Evolutionary conservation across 2,113 vertebrate genomes (phyloP).

Genomic region (Chaenogobius annularis): DNA sequence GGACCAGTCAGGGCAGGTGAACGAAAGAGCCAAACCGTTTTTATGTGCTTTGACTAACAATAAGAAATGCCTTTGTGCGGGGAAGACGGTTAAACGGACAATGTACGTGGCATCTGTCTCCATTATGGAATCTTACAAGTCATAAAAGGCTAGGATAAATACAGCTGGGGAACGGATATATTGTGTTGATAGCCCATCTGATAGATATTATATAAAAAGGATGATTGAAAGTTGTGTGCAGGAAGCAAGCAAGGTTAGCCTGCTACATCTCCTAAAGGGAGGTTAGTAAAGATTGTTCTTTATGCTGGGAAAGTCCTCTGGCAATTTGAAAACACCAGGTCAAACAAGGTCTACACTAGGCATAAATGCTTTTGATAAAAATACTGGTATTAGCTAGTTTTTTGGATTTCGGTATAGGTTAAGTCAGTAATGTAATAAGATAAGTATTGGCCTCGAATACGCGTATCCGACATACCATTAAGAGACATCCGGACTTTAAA

Average conservation of each 20-base stretch:
- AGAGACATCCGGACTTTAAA: no score
- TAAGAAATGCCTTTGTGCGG: constrained; percentile 2
- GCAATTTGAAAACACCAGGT: no score
- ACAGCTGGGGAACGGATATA: background rate
- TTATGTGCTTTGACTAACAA: constrained; percentile 14
- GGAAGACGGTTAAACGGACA: background rate
- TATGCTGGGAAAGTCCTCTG: no score
- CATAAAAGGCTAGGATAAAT: background rate
- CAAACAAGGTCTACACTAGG: no score
- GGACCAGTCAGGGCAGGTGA: constrained; percentile 36
- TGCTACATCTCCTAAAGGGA: background rate
- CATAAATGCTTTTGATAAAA: no score
- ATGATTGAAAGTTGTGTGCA: background rate
- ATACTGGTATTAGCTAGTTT: no score
- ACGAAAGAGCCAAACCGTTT: background rate
- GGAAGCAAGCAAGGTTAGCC: background rate
- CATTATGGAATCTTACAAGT: background rate
- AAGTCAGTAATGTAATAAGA: no score
- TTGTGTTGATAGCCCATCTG: background rate
- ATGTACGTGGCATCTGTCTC: background rate
- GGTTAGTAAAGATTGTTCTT: background rate
- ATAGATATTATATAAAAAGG: background rate
- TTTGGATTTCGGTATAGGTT: no score
- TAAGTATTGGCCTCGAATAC: no score
- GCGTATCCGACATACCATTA: no score